Conservation (phyloP, 2,797 vertebrate genomes). For the Gallinago solitaria region DNA sequence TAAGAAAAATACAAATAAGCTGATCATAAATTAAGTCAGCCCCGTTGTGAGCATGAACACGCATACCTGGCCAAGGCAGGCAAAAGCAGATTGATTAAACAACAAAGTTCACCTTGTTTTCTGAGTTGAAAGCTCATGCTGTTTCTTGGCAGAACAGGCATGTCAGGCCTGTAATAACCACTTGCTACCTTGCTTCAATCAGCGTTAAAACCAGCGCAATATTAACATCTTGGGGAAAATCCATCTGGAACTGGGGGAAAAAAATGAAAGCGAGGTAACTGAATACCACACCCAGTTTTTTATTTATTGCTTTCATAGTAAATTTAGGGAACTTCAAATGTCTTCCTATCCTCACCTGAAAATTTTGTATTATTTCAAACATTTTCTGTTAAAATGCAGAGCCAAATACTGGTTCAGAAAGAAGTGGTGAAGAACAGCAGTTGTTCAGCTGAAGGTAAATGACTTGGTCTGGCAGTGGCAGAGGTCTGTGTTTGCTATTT, state of each 20-base stretch:
- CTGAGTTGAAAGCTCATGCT: constrained; percentile 39
- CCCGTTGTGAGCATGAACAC: neutral
- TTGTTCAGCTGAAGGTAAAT: neutral
- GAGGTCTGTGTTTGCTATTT: neutral
- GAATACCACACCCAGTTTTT: neutral
- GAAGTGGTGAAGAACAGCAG: neutral
- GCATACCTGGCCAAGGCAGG: constrained; percentile 5
- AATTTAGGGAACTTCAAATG: neutral
- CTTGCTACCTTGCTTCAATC: constrained; percentile 38
- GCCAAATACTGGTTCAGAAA: neutral
- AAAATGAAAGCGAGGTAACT: neutral
- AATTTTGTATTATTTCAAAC: neutral
- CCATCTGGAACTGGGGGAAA: neutral
- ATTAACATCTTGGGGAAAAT: constrained; percentile 43
- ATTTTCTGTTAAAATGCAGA: neutral
- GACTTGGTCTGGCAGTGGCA: neutral
- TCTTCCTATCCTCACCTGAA: neutral
- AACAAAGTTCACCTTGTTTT: constrained; percentile 43
- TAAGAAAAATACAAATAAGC: neutral
- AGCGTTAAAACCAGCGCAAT: neutral
- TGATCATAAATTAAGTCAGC: neutral
- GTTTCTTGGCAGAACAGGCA: constrained; percentile 50
- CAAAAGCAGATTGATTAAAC: constrained; percentile 3
- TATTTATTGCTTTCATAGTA: neutral
- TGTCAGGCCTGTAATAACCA: constrained; percentile 37